Conservation (phyloP, 2,888 invertebrate species). For the Polia nebulosa region DNA sequence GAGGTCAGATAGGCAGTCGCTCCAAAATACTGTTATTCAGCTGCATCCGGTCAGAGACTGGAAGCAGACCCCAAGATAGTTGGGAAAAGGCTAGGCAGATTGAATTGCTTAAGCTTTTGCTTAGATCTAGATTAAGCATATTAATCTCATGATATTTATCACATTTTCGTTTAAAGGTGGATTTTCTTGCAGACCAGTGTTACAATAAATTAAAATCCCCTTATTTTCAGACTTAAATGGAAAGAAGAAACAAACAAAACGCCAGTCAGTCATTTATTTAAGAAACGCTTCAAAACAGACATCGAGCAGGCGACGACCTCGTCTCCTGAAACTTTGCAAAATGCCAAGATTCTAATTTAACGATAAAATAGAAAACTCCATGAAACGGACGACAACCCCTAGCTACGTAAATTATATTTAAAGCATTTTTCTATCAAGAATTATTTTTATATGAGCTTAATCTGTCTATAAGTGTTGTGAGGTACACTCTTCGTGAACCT, state of each 20-base stretch:
- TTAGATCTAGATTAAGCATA: no score
- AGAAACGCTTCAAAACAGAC: constrained; percentile 27
- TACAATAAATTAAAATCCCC: no score
- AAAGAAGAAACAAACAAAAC: constrained; percentile 26
- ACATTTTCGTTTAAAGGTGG: no score
- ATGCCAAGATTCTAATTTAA: constrained; percentile 56
- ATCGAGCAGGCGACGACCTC: constrained; percentile 39
- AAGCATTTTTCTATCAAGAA: background rate
- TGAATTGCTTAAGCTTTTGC: no score
- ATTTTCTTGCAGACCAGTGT: no score
- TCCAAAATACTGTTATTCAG: no score
- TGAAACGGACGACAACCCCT: constrained; percentile 19
- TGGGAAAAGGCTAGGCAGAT: no score
- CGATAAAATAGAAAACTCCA: constrained; percentile 42
- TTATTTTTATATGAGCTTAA: background rate
- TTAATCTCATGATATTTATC: no score
- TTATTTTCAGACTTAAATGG: constrained; percentile 2
- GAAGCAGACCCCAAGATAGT: no score
- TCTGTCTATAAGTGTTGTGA: background rate
- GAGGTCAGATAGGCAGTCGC: no score
- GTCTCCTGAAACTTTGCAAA: constrained; percentile 46
- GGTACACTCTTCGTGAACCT: background rate
- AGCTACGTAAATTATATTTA: background rate
- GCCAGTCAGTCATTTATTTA: constrained; percentile 10
- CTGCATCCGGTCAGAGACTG: no score